Conservation (phyloP, 2,888 invertebrate genomes). For the Sinotaia quadrata region DNA sequence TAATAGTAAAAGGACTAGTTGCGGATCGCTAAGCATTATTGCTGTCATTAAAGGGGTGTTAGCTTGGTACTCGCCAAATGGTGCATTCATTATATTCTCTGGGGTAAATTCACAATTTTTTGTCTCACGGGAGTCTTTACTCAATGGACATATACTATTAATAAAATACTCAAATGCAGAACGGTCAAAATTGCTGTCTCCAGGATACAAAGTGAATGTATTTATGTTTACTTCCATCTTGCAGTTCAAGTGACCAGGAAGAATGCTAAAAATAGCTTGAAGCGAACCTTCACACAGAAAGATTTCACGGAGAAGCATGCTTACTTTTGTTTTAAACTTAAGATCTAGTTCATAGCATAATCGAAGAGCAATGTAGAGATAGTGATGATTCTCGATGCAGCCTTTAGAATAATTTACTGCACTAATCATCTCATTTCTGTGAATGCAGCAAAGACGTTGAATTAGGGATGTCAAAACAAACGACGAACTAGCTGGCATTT, state of each 20-base stretch:
- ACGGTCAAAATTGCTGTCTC: neutral
- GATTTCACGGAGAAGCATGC: slow-evolving; percentile 24
- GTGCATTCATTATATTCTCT: slow-evolving; percentile 5
- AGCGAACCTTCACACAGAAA: slow-evolving; percentile 27
- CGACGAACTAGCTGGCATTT: neutral
- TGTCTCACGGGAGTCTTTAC: slow-evolving; percentile 3
- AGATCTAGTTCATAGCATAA: slow-evolving; percentile 3
- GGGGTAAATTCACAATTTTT: neutral
- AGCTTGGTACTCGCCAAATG: neutral
- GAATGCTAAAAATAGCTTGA: slow-evolving; percentile 23
- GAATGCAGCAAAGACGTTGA: slow-evolving; percentile 5
- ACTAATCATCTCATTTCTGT: slow-evolving; percentile 1
- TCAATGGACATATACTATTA: slow-evolving; percentile 6
- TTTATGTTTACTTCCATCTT: neutral
- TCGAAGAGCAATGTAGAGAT: slow-evolving; percentile 20
- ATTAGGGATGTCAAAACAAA: slow-evolving; percentile 9
- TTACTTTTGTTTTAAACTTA: slow-evolving; percentile 1
- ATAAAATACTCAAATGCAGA: slow-evolving; percentile 13
- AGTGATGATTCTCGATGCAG: neutral
- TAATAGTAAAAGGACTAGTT: slow-evolving; percentile 11
- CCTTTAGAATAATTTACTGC: neutral
- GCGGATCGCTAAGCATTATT: neutral
- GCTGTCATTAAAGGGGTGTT: slow-evolving; percentile 20
- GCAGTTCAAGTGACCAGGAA: neutral
- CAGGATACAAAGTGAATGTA: slow-evolving; percentile 13